phyloP scores from a whole-genome alignment of 2,888 invertebrate genomes.

The Catocala nupta region DNA sequence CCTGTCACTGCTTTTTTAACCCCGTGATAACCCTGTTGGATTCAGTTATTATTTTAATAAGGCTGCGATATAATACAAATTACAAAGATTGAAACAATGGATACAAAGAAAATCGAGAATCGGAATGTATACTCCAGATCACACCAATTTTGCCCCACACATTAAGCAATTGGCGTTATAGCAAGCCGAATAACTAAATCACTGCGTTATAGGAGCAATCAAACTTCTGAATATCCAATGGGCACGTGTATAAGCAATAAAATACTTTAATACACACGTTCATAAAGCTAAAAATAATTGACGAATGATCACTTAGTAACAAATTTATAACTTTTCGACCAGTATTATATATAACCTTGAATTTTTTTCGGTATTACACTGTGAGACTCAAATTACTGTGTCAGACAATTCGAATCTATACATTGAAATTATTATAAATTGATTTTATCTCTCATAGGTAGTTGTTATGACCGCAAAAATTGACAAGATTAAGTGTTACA shows the following conservation, averaged over 20 bases:
- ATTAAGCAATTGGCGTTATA: too few species aligned
- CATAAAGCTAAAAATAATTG: constrained; percentile 24
- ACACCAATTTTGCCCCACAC: too few species aligned
- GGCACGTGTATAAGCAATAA: constrained; percentile 1
- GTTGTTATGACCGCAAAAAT: constrained; percentile 12
- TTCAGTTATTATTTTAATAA: too few species aligned
- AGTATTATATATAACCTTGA: constrained; percentile 45
- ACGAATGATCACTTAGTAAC: constrained; percentile 47
- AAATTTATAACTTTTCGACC: constrained; percentile 52
- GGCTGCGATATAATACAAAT: too few species aligned
- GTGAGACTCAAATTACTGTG: constrained; percentile 50
- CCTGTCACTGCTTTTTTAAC: too few species aligned
- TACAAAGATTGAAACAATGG: too few species aligned
- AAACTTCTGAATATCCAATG: not conserved
- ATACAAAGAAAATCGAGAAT: too few species aligned
- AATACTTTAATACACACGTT: constrained; percentile 9
- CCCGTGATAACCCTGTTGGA: too few species aligned
- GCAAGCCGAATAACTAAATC: too few species aligned
- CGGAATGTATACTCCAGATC: too few species aligned
- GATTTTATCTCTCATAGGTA: constrained; percentile 44
- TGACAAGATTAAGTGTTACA: constrained; percentile 5
- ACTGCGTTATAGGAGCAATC: too few species aligned
- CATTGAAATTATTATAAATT: constrained; percentile 57
- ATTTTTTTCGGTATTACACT: constrained; percentile 45
- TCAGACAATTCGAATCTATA: constrained; percentile 31